phyloP scores from a whole-genome alignment of 2,888 invertebrate genomes.

The Zeuzera pyrina region DNA sequence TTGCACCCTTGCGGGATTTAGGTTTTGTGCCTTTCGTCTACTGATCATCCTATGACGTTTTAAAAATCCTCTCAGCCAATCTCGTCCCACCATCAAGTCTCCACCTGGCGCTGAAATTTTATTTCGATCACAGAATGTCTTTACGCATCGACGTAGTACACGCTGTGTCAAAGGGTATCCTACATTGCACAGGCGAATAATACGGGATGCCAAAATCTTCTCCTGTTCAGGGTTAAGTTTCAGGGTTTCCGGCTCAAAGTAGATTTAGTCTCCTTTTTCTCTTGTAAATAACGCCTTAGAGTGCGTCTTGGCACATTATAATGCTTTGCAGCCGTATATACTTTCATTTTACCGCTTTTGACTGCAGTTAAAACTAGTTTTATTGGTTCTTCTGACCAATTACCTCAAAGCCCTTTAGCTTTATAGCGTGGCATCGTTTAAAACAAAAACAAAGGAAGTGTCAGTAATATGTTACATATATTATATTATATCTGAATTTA shows the following conservation, averaged over 20 bases:
- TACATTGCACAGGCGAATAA: slow-evolving; percentile 2
- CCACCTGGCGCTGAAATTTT: background rate
- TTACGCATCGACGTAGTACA: slow-evolving; percentile 3
- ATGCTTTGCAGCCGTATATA: slow-evolving; percentile 6
- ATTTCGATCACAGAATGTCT: slow-evolving; percentile 1
- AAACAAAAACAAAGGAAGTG: slow-evolving; percentile 3
- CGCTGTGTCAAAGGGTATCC: slow-evolving; percentile 2
- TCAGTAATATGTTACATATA: slow-evolving; percentile 2
- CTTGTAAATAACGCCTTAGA: slow-evolving; percentile 6
- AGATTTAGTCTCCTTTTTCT: slow-evolving; percentile 4
- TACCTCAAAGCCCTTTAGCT: slow-evolving; percentile 3
- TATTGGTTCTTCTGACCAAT: slow-evolving; percentile 6
- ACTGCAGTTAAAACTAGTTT: slow-evolving; percentile 6
- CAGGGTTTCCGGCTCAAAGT: slow-evolving; percentile 7
- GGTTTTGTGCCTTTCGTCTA: slow-evolving; percentile 9
- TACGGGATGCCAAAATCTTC: too few relatives aligned
- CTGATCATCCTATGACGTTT: slow-evolving; percentile 12
- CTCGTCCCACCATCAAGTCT: slow-evolving; percentile 10
- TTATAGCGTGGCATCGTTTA: background rate
- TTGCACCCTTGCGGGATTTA: slow-evolving; percentile 12
- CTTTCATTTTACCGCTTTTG: slow-evolving; percentile 4
- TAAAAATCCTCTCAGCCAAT: slow-evolving; percentile 13
- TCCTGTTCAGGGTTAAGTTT: slow-evolving; percentile 8
- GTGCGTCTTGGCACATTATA: slow-evolving; percentile 7
- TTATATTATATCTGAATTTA: slow-evolving; percentile 1